Conservation (phyloP, 2,113 vertebrate genomes). For the Clupea harengus region DNA sequence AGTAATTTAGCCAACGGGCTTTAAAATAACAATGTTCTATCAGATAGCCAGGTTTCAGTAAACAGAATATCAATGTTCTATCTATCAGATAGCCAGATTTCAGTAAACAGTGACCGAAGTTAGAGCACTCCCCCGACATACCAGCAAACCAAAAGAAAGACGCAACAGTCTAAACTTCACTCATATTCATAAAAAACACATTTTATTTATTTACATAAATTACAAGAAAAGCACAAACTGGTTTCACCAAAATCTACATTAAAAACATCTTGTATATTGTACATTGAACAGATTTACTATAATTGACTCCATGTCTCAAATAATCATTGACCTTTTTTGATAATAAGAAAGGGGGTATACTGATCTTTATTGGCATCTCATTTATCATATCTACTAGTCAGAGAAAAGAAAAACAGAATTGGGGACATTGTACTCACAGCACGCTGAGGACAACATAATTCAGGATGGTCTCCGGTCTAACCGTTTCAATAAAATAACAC, state of each 20-base stretch:
- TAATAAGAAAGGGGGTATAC: conserved; percentile 69
- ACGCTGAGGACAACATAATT: conserved; percentile 75
- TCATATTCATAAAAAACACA: conserved; percentile 76
- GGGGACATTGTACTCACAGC: conserved; percentile 76
- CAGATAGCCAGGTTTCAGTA: too few relatives aligned
- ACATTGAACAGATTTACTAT: conserved; percentile 78
- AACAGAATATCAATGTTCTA: too few relatives aligned
- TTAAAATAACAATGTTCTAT: too few relatives aligned
- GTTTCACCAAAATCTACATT: conserved; percentile 79
- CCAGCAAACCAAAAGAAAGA: background rate
- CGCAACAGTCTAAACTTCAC: conserved; percentile 37
- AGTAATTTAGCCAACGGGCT: too few relatives aligned
- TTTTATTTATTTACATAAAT: conserved; percentile 90
- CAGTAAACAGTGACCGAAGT: too few relatives aligned
- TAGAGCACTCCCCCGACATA: background rate
- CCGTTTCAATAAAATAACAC: conserved; percentile 69
- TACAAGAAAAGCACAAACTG: conserved; percentile 80
- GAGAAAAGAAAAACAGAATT: conserved; percentile 63
- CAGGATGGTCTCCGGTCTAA: conserved; percentile 63
- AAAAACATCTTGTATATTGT: conserved; percentile 76
- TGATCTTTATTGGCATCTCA: conserved; percentile 61
- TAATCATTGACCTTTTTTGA: conserved; percentile 61
- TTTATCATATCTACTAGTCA: conserved; percentile 68
- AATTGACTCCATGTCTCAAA: conserved; percentile 72
- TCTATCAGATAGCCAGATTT: too few relatives aligned